Evolutionary conservation across 1,140 invertebrate species (phyloP).

Genomic region (Doryteuthis pealeii): DNA sequence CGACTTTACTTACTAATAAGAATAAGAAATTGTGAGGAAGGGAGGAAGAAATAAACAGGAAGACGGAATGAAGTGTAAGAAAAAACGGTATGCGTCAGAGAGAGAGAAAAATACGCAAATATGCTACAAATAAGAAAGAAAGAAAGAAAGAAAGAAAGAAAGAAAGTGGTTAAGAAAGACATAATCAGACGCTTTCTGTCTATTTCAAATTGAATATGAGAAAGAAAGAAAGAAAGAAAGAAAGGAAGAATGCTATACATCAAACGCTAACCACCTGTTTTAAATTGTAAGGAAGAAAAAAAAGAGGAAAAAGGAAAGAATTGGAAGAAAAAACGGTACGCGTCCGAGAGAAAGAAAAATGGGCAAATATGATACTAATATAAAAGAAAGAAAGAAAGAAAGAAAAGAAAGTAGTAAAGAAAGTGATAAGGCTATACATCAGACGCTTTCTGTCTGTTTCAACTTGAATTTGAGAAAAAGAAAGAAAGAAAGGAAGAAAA

Average conservation of each 20-base stretch:
- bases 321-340: slow-evolving; percentile 4
- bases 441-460: no score
- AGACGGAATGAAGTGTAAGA: neutral
- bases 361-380: no score
- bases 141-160: neutral
- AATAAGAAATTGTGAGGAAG: no score
- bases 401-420: neutral
- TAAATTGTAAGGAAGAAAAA: neutral
- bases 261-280: no score
- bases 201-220: no score
- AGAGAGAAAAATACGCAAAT: neutral
- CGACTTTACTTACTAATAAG: no score
- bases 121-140: neutral
- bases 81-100: neutral
- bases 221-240: no score
- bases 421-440: no score
- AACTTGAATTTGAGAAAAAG: no score
- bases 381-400: slow-evolving; percentile 13
- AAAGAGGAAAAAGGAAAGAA: slow-evolving; percentile 3
- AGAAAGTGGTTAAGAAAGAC: neutral
- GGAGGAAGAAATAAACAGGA: no score
- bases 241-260: no score
- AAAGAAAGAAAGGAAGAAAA: slow-evolving; percentile 5
- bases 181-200: neutral
- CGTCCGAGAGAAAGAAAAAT: neutral